Percentiles rank a stretch among this genome's conserved stretches.
These are phyloP conservation scores for Tetheella fluctuosa DNA, from an alignment of 2,888 invertebrate genomes.

Conservation along the genomic window DNA sequence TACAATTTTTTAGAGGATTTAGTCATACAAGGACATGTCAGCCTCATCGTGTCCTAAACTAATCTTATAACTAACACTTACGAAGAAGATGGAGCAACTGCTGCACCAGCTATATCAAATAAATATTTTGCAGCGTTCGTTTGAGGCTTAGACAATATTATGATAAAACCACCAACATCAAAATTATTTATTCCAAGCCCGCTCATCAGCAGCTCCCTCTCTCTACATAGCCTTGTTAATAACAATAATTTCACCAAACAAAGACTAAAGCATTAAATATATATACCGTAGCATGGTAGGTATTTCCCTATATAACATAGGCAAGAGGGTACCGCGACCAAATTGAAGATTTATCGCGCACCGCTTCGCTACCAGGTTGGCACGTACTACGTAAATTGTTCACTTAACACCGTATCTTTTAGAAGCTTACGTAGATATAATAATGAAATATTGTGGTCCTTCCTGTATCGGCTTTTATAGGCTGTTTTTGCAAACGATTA, in stretches of 20 bases:
- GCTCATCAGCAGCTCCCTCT: no score
- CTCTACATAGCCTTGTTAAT: not conserved
- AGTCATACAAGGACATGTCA: no score
- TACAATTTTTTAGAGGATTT: no score
- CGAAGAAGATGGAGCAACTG: no score
- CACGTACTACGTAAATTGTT: slow-evolving; percentile 43
- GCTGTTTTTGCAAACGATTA: not conserved
- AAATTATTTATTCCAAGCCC: no score
- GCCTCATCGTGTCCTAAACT: no score
- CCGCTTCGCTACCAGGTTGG: slow-evolving; percentile 22
- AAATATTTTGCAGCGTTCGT: no score
- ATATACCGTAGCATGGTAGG: not conserved
- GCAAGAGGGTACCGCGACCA: slow-evolving; percentile 11
- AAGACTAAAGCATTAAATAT: not conserved
- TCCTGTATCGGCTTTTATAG: slow-evolving; percentile 9
- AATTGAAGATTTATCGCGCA: slow-evolving; percentile 38
- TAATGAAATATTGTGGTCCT: slow-evolving; percentile 10
- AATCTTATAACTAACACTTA: no score
- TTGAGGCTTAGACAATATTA: no score
- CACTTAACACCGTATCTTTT: slow-evolving; percentile 32
- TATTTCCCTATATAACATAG: not conserved
- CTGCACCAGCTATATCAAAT: no score
- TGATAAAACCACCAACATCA: no score
- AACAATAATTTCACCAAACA: not conserved
- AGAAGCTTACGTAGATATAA: slow-evolving; percentile 13